phyloP scores from a whole-genome alignment of 1,140 invertebrate species.

The Drosophila varians region DNA sequence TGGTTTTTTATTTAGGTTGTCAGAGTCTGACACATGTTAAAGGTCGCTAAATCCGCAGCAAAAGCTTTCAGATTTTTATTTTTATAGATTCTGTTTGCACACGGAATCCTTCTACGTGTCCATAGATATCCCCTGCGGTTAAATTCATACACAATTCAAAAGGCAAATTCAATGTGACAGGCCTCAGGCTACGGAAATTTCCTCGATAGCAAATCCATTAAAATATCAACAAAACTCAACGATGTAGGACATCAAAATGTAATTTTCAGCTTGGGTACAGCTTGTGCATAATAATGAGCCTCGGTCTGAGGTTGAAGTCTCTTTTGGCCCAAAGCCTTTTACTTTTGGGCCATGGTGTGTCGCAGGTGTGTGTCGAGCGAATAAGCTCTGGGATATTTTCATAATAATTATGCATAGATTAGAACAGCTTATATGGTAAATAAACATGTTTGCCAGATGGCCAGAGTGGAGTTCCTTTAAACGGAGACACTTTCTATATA shows the following conservation, averaged over 20 bases:
- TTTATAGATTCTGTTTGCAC: neutral
- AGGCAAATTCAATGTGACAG: constrained; percentile 57
- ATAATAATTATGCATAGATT: constrained; percentile 48
- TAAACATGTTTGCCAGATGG: constrained; percentile 11
- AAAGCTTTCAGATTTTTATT: constrained; percentile 18
- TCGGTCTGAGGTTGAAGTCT: constrained; percentile 1
- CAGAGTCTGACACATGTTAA: constrained; percentile 23
- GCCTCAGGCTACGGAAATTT: constrained; percentile 37
- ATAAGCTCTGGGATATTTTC: constrained; percentile 18
- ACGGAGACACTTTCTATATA: neutral
- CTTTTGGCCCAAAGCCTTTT: constrained; percentile 38
- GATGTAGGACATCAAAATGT: constrained; percentile 76
- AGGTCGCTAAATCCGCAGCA: neutral
- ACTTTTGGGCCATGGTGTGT: constrained; percentile 8
- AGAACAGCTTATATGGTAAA: constrained; percentile 14
- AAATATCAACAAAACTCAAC: constrained; percentile 76
- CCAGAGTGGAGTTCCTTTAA: constrained; percentile 1
- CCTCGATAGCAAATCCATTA: constrained; percentile 77
- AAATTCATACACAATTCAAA: constrained; percentile 52
- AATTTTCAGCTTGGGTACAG: constrained; percentile 70
- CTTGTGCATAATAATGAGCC: constrained; percentile 72
- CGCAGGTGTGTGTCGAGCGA: constrained; percentile 40
- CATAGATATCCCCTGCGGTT: constrained; percentile 45
- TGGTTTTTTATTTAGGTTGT: neutral
- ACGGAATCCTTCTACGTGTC: neutral